Evolutionary conservation across 2,888 invertebrate species (phyloP), one percentile per base, ranked within the genome.

Genomic region (Melinaea menophilus): DNA sequence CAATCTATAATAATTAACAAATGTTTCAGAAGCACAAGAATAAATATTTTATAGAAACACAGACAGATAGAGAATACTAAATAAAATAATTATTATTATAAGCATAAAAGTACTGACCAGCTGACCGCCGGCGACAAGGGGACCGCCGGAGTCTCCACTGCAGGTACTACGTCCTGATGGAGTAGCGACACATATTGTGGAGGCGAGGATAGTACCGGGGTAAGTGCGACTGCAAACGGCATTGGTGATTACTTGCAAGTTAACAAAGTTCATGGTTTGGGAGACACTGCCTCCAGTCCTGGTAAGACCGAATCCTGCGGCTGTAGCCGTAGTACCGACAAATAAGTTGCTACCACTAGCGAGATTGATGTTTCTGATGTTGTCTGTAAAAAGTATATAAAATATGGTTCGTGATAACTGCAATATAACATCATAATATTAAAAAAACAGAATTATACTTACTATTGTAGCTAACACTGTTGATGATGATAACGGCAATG

Each of bases 81-180:
- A 41, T 3, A 41, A 41, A 41, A 9, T 9, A 41, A 9, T 9
- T 9, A 41, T 41, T 41, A 7, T 9, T 9, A 2, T 11, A 9
- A 41, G 11, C 7, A 9, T 41, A 1, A 31, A 51, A 51, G 51
- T 51, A 31, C 31, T 51, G 3, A 62, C 62, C 61, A 63, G 56
- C 34, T 56, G 56, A 7, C 46, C 41, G 56, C 58, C 59, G 11
- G 59, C 33, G 12, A 65, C 72, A 56, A 78, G 71, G 22, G 79
- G 76, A n/a, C 81, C 83, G 0, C 84, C 84, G n/a, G 78, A 76
- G 69, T 83, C 82, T 0, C 80, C 78, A 11, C 75, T 79, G 75
- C 91, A 91, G 2, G 84, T 81, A 47, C 85, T 81, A 58, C 65
- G 76, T 2, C 80, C 78, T 2, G 73, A 73, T 3, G 69, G 68